Evolutionary conservation across 1,140 invertebrate species (phyloP).

Genomic region (Ctenoplectra terminalis): DNA sequence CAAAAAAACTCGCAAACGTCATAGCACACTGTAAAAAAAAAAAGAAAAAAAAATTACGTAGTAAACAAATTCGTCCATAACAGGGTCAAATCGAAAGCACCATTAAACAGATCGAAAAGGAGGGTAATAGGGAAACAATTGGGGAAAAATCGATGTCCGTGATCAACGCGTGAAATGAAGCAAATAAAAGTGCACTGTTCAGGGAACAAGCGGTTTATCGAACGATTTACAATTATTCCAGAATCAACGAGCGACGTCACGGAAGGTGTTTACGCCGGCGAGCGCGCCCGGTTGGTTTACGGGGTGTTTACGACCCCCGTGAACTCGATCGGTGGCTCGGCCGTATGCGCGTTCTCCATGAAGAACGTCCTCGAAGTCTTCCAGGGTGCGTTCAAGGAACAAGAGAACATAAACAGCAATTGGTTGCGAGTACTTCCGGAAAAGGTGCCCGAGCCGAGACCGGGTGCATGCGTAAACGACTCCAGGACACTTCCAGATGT

Average conservation of each 20-base stretch:
- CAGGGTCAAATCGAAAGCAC: too few relatives aligned
- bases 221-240: slow-evolving; percentile 73
- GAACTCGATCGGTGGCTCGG: slow-evolving; percentile 97
- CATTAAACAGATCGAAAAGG: background rate
- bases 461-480: slow-evolving; percentile 95
- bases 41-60: too few relatives aligned
- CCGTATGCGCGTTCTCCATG: slow-evolving; percentile 97
- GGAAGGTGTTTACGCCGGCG: slow-evolving; percentile 87
- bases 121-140: background rate
- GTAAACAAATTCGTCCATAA: too few relatives aligned
- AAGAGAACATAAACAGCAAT: slow-evolving; percentile 94
- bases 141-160: background rate
- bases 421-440: slow-evolving; percentile 93
- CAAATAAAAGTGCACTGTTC: background rate
- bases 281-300: slow-evolving; percentile 91
- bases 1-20: too few relatives aligned
- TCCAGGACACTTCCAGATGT: slow-evolving; percentile 93
- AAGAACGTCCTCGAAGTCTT: slow-evolving; percentile 94
- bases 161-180: background rate
- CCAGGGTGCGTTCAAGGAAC: slow-evolving; percentile 95
- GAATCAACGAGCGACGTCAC: slow-evolving; percentile 90
- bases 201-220: background rate
- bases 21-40: too few relatives aligned
- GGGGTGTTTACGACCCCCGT: slow-evolving; percentile 97
- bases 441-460: slow-evolving; percentile 91